Evolutionary conservation across 2,888 invertebrate species (phyloP), one percentile per base, ranked within the genome.

Genomic region (Cataglyphis albicans): DNA sequence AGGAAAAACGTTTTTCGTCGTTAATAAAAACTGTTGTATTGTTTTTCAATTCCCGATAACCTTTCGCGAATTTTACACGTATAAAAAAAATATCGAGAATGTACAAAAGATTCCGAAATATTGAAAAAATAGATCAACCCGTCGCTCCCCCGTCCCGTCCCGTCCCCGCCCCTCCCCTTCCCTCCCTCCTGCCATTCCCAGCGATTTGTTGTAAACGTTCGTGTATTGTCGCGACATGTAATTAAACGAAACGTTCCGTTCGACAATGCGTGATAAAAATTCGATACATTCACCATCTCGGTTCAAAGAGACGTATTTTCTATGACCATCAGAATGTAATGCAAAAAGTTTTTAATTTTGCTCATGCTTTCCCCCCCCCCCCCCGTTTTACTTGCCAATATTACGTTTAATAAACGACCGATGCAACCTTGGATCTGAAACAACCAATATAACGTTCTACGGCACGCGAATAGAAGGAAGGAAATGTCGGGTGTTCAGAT

Each of bases 381-480:
- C 7, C 18, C 0, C 4, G 3, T 7, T 64, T 52, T 38, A 18
- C 21, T 67, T 55, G n/a, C 38, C 29, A 12, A 65, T n/a, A 18
- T 55, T 32, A 41, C 32, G 41, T 29, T 76, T 76, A 76, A 76
- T 76, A 67, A 75, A 67, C 55, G 52, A 7, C 12, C 65, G 52
- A 64, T 52, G 76, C 65, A 76, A 67, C 67, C 76, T 76, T 55
- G 76, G 15, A 15, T 57, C n/a, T 41, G 41, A 67, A 67, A 55
- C 29, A 29, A 65, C 38, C 65, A 67, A 76, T 67, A 67, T 6
- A 52, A n/a, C 41, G n/a, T 67, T 67, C 10, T 41, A 29, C 29
- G 55, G 29, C 76, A 76, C 67, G 67, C 67, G 76, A 76, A 3
- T 57, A 41, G 55, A 57, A 67, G 41, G 41, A 67, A 57, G 67